Conservation (phyloP, 1,140 invertebrate species). For the Orussus abietinus region DNA sequence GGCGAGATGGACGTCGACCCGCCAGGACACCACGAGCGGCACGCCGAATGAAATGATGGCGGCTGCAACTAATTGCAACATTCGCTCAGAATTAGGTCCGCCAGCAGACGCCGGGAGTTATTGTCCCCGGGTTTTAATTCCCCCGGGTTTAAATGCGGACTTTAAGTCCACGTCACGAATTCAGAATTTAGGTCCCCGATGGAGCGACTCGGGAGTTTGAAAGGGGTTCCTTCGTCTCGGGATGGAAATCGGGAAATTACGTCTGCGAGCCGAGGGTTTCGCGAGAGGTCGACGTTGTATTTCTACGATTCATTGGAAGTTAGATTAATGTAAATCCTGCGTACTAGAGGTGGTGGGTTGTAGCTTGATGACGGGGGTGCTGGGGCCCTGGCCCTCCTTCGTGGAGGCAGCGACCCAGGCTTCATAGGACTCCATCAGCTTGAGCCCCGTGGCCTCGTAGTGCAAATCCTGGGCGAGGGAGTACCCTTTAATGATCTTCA, state of each 20-base stretch:
- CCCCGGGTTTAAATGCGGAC: no score
- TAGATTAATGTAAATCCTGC: no score
- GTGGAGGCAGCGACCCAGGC: conserved; percentile 64
- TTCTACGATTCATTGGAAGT: no score
- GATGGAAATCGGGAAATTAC: no score
- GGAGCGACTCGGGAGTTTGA: no score
- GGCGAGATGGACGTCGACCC: conserved; percentile 56
- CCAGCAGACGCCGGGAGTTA: no score
- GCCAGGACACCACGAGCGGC: conserved; percentile 53
- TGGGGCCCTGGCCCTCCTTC: conserved; percentile 57
- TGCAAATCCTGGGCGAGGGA: conserved; percentile 50
- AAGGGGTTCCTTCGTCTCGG: background rate
- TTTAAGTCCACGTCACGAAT: no score
- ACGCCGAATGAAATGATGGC: conserved; percentile 61
- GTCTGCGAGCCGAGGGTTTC: no score
- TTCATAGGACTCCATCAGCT: conserved; percentile 58
- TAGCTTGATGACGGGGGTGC: conserved; percentile 55
- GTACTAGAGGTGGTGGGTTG: conserved; percentile 48
- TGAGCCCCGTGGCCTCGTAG: conserved; percentile 58
- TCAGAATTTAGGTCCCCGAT: no score
- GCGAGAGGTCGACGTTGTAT: no score
- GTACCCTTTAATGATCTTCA: conserved; percentile 47
- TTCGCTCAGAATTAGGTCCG: no score
- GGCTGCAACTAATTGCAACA: conserved; percentile 55
- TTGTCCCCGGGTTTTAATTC: no score